Evolutionary conservation across 2,797 vertebrate species (phyloP).

Genomic region (Microctenopoma lineatum): DNA sequence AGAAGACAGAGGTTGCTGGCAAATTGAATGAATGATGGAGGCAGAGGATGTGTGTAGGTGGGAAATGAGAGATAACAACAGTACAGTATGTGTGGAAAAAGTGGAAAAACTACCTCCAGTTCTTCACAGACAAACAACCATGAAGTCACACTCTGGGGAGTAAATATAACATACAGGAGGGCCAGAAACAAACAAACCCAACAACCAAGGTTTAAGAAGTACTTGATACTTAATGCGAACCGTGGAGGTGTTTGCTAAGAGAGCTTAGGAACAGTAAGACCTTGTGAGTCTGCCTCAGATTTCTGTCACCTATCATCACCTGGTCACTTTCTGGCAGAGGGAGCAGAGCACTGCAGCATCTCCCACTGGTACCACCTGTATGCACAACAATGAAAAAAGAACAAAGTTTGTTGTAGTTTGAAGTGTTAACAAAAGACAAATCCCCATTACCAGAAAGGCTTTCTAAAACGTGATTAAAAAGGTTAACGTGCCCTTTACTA

Average conservation of each 20-base stretch:
- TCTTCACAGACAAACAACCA: not conserved
- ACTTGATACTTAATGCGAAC: constrained; percentile 3
- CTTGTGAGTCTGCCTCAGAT: constrained; percentile 29
- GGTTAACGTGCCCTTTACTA: too few relatives aligned
- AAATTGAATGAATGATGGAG: not conserved
- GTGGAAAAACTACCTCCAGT: not conserved
- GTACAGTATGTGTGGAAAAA: not conserved
- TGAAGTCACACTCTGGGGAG: not conserved
- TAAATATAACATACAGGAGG: not conserved
- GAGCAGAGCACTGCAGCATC: constrained; percentile 28
- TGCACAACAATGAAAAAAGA: constrained; percentile 24
- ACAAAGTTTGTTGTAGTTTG: not conserved
- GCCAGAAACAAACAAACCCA: not conserved
- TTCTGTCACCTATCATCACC: constrained; percentile 54
- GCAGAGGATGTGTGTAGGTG: constrained; percentile 12
- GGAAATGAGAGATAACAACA: constrained; percentile 12
- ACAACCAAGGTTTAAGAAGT: constrained; percentile 1
- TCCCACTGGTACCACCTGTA: constrained; percentile 5
- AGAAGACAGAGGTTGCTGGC: not conserved
- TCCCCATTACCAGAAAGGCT: too few relatives aligned
- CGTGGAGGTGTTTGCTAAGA: constrained; percentile 22
- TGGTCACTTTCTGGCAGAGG: constrained; percentile 34
- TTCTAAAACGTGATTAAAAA: too few relatives aligned
- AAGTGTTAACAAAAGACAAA: too few relatives aligned
- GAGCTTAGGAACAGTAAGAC: constrained; percentile 10